Conservation (phyloP, 2,888 invertebrate genomes). For the Archips xylosteana region DNA sequence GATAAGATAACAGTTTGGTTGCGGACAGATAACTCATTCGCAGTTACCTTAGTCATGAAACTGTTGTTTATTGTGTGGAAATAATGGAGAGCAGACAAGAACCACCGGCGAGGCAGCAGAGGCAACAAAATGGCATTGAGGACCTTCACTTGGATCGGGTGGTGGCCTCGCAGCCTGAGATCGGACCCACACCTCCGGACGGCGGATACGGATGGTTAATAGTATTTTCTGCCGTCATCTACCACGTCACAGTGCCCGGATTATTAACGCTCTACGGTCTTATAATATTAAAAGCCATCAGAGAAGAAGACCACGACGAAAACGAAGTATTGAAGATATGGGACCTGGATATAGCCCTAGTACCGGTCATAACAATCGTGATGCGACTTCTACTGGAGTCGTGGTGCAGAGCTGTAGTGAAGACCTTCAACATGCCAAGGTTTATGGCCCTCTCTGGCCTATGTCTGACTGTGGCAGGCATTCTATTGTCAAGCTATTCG, state of each 20-base stretch:
- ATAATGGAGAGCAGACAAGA: slow-evolving; percentile 67
- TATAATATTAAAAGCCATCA: slow-evolving; percentile 80
- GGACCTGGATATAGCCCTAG: slow-evolving; percentile 85
- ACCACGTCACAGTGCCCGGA: slow-evolving; percentile 86
- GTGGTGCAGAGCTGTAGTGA: slow-evolving; percentile 84
- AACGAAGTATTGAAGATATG: slow-evolving; percentile 78
- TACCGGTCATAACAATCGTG: slow-evolving; percentile 86
- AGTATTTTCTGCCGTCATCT: slow-evolving; percentile 84
- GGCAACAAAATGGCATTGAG: slow-evolving; percentile 62
- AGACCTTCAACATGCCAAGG: slow-evolving; percentile 85
- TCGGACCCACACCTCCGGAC: slow-evolving; percentile 88
- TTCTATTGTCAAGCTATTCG: slow-evolving; percentile 81
- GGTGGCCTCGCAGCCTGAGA: slow-evolving; percentile 87
- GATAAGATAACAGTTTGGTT: slow-evolving; percentile 80
- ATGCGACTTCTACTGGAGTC: slow-evolving; percentile 86
- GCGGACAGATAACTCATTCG: slow-evolving; percentile 69
- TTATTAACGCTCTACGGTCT: slow-evolving; percentile 84
- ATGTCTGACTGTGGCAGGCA: slow-evolving; percentile 85
- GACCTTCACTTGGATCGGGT: slow-evolving; percentile 85
- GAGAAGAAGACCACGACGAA: slow-evolving; percentile 77
- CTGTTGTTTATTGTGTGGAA: slow-evolving; percentile 67
- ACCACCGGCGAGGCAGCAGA: slow-evolving; percentile 49
- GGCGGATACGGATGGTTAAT: slow-evolving; percentile 89
- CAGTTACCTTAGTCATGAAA: slow-evolving; percentile 69
- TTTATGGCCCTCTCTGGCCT: slow-evolving; percentile 85